These are phyloP conservation scores for Leptinotarsa tumamoca DNA, from an alignment of 2,888 invertebrate genomes.

Conservation along the genomic window DNA sequence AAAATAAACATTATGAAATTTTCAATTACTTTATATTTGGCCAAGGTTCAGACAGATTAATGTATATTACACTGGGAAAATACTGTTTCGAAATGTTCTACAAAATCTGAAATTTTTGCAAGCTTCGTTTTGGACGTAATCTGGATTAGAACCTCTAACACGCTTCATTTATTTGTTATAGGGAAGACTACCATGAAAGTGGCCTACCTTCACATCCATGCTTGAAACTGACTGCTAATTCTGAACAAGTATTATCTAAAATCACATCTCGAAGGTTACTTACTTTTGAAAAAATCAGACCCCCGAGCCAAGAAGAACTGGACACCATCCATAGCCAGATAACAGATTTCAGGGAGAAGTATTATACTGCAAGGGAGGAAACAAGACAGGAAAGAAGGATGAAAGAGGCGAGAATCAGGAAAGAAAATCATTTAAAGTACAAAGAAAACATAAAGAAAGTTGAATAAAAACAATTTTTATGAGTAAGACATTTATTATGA, in stretches of 20 bases:
- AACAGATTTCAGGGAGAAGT: constrained; percentile 74
- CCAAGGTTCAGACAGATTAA: too few relatives aligned
- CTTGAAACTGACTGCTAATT: constrained; percentile 82
- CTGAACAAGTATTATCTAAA: constrained; percentile 88
- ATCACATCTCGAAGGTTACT: constrained; percentile 85
- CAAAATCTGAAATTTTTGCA: too few relatives aligned
- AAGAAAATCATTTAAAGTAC: constrained; percentile 57
- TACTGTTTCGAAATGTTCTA: too few relatives aligned
- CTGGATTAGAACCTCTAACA: too few relatives aligned
- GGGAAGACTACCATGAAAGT: constrained; percentile 78
- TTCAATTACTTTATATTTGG: too few relatives aligned
- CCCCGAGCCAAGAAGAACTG: constrained; percentile 67
- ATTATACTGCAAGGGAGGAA: constrained; percentile 77
- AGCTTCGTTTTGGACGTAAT: too few relatives aligned
- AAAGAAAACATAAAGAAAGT: constrained; percentile 21
- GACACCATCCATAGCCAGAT: constrained; percentile 56
- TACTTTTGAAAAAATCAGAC: constrained; percentile 83
- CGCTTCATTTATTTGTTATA: constrained; percentile 59
- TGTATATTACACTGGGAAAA: too few relatives aligned
- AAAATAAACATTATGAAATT: too few relatives aligned
- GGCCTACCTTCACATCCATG: constrained; percentile 86
- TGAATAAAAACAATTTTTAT: constrained; percentile 13
- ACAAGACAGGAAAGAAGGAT: constrained; percentile 73
- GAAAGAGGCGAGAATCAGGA: constrained; percentile 62
- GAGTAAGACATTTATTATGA: constrained; percentile 13